A percentile compares a stretch with the other conserved stretches of the same genome.
phyloP scores from a whole-genome alignment of 1,140 invertebrate genomes.

The Eumeta japonica region DNA sequence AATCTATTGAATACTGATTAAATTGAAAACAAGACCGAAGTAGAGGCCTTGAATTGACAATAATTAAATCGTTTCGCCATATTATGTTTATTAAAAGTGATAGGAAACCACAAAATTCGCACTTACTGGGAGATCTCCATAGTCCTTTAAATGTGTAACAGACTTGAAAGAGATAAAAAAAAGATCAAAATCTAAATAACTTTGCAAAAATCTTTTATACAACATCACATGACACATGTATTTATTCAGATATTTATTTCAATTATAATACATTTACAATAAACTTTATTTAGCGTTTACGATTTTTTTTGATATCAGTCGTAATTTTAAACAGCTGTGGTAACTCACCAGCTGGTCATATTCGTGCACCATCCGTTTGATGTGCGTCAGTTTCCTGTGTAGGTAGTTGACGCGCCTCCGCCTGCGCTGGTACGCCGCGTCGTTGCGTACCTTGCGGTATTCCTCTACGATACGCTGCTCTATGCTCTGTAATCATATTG shows the following conservation, averaged over 20 bases:
- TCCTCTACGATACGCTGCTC: constrained; percentile 74
- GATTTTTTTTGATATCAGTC: too few relatives aligned
- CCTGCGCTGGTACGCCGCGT: constrained; percentile 69
- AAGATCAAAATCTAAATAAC: not conserved
- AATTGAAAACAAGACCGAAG: too few relatives aligned
- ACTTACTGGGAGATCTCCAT: constrained; percentile 39
- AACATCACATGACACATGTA: too few relatives aligned
- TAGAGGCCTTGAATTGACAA: too few relatives aligned
- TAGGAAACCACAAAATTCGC: too few relatives aligned
- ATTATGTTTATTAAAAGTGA: too few relatives aligned
- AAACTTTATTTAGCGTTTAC: too few relatives aligned
- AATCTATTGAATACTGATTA: too few relatives aligned
- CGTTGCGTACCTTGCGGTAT: constrained; percentile 76
- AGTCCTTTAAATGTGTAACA: constrained; percentile 41
- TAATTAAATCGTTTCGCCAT: too few relatives aligned
- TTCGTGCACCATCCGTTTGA: constrained; percentile 80
- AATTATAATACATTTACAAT: constrained; percentile 1
- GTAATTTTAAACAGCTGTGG: too few relatives aligned
- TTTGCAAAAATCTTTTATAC: too few relatives aligned
- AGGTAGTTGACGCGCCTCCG: constrained; percentile 80
- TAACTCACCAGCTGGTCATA: constrained; percentile 66
- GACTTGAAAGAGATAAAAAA: constrained; percentile 37
- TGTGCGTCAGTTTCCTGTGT: constrained; percentile 86
- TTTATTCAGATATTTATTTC: constrained; percentile 1
- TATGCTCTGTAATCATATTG: constrained; percentile 30